Evolutionary conservation across 2,113 vertebrate genomes (phyloP).

Genomic region (Riparia riparia): DNA sequence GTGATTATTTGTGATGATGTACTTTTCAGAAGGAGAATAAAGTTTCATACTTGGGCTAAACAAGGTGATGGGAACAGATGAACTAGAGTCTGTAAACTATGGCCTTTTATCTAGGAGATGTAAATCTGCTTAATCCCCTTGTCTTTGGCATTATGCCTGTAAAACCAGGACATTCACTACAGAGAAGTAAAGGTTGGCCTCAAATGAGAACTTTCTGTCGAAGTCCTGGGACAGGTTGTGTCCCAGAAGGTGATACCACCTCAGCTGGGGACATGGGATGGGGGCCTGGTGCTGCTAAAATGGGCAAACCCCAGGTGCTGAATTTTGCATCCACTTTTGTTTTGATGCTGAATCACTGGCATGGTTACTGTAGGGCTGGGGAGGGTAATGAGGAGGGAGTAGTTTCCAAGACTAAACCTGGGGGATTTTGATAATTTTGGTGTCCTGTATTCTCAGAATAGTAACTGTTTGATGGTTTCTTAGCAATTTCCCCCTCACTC

Average conservation of each 20-base stretch:
- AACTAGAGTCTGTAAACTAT: background rate
- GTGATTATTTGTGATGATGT: background rate
- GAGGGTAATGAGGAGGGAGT: background rate
- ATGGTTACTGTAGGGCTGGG: background rate
- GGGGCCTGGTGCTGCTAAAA: background rate
- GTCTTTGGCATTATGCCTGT: background rate
- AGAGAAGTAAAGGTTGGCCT: background rate
- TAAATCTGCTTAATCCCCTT: background rate
- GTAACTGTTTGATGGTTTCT: background rate
- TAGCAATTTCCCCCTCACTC: background rate
- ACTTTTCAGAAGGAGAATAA: background rate
- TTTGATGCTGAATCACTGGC: background rate
- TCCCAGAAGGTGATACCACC: background rate
- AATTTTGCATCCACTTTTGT: background rate
- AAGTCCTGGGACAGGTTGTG: background rate
- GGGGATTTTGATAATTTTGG: rapidly evolving
- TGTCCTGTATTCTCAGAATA: background rate
- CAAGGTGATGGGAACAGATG: background rate
- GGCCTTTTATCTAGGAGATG: background rate
- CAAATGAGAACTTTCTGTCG: background rate
- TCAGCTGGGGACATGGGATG: too few relatives aligned
- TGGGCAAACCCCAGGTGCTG: background rate
- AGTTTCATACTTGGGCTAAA: background rate
- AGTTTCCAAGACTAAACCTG: background rate
- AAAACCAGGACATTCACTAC: background rate